Conservation (phyloP, 2,888 invertebrate species). For the Apocheima hispidaria region DNA sequence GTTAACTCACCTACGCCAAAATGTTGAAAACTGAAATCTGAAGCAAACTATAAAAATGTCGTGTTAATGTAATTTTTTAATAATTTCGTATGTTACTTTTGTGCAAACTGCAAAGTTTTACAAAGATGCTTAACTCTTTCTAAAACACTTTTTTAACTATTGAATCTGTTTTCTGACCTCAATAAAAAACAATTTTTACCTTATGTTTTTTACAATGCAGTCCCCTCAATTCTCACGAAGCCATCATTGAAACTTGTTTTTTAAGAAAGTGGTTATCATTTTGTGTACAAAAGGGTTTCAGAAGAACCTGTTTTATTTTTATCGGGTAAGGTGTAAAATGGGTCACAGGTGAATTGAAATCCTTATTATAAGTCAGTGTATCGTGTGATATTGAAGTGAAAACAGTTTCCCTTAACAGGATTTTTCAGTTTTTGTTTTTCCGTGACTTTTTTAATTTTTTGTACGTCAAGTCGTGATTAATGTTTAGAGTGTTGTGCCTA, state of each 20-base stretch:
- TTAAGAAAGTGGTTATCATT: conserved; percentile 21
- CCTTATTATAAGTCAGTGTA: conserved; percentile 15
- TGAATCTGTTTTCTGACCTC: no score
- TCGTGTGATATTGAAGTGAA: neutral
- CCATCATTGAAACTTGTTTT: conserved; percentile 23
- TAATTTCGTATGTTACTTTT: no score
- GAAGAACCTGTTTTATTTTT: conserved; percentile 32
- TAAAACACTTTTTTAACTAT: no score
- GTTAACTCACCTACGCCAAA: no score
- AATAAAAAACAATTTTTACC: conserved; percentile 9
- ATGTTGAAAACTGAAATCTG: no score
- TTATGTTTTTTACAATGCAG: conserved; percentile 14
- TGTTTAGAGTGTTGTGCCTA: no score
- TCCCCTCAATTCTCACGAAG: conserved; percentile 26
- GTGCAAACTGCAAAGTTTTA: no score
- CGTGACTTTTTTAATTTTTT: neutral
- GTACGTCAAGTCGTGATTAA: no score
- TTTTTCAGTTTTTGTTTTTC: neutral
- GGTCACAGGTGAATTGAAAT: conserved; percentile 32
- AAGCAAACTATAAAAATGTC: no score
- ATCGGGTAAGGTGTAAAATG: conserved; percentile 18
- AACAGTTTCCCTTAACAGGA: neutral
- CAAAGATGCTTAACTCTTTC: no score
- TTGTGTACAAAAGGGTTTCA: conserved; percentile 12
- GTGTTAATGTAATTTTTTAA: no score